Evolutionary conservation across 2,888 invertebrate genomes (phyloP), one percentile per base, ranked within the genome.

Genomic region (Eurytoma adleriae): DNA sequence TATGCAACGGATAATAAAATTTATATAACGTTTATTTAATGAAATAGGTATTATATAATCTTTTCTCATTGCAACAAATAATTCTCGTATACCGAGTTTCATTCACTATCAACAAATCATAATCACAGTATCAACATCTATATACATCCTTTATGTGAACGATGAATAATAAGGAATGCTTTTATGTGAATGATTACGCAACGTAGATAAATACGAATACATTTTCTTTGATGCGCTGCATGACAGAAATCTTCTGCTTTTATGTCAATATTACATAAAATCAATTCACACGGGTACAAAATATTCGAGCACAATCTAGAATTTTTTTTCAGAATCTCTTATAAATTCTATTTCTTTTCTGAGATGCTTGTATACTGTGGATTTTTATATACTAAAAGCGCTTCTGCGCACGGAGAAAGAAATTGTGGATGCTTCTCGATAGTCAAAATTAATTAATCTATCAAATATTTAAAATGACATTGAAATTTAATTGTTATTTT

Each of bases 151-250:
- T 64, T 27, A 52, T 71, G 40, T 56, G 24, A 48, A 54, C 24
- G 27, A 56, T 24, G 18, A n/a, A 70, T 18, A 78, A 68, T 68
- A 16, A 70, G 64, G 75, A 76, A 59, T 61, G 40, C 48, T 71
- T 54, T 27, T 56, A 69, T 57, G 12, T 52, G 10, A 69, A 62
- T 70, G 66, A 54, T 67, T 59, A 72, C 54, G 24, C 62, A 68
- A 78, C 52, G 10, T 67, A 48, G 64, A 66, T 67, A 30, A 67
- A 72, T 61, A 64, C 59, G 14, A 66, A 80, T 52, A 54, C 20
- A 69, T 59, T 64, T 68, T 73, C n/a, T 54, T 57, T 56, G 18
- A 40, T 64, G 54, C 56, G 57, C 30, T 70, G 80, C 80, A 80
- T 80, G 80, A 69, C 12, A 59, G 54, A 16, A 52, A 48, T 50